Evolutionary conservation across 2,797 vertebrate species (phyloP).

Genomic region (Clarias pachynema): DNA sequence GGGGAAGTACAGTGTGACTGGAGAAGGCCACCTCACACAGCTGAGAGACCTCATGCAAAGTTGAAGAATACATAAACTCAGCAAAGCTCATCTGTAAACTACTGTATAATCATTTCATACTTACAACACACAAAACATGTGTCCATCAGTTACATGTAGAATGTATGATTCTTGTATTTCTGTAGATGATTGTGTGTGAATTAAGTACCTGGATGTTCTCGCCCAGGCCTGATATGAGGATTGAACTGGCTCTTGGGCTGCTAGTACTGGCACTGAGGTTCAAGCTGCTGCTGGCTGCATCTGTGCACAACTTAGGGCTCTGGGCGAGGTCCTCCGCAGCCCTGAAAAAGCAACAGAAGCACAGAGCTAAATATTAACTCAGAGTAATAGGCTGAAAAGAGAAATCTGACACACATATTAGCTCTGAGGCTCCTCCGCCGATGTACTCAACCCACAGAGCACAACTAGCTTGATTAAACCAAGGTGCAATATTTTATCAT

Average conservation of each 20-base stretch:
- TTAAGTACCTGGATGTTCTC: constrained; percentile 82
- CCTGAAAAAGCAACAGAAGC: constrained; percentile 65
- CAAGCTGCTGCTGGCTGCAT: constrained; percentile 72
- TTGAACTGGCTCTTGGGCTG: constrained; percentile 81
- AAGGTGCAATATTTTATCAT: neutral
- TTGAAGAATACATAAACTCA: neutral
- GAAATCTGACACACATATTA: neutral
- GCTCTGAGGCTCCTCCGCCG: too few relatives aligned
- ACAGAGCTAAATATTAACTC: neutral
- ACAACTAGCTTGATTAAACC: neutral
- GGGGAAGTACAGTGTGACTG: constrained; percentile 39
- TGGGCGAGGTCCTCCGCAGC: constrained; percentile 83
- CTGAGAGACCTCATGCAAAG: constrained; percentile 47
- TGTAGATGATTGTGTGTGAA: neutral
- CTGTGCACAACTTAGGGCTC: constrained; percentile 85
- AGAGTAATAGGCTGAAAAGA: neutral
- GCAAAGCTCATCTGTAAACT: neutral
- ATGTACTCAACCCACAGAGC: neutral
- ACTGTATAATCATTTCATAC: neutral
- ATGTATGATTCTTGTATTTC: neutral
- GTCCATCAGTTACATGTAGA: neutral
- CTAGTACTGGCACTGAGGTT: constrained; percentile 68
- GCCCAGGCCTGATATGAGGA: constrained; percentile 83
- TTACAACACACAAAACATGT: neutral
- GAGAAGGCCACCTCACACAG: constrained; percentile 50